Base-by-base conservation (phyloP, 1,140 invertebrate genomes). In the Drosophila cardini region DNA sequence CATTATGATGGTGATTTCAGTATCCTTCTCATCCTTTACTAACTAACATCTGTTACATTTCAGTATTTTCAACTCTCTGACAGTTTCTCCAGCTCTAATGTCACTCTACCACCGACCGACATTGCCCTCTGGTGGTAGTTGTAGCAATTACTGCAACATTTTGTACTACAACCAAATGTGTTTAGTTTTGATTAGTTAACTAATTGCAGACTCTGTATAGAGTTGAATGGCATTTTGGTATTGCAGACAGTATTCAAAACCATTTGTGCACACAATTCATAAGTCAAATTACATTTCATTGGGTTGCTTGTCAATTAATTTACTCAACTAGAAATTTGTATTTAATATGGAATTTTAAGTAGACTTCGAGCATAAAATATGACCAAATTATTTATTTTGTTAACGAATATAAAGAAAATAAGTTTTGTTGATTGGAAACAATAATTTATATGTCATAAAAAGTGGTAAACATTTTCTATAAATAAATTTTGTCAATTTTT, bases 171-270 rank as follows among this genome's bases (percentile, higher is more conserved):
- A 60, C 60, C 48, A 67, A 78, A 72, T 69, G 56, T 68, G 74
- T 58, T 58, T 80, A 77, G 76, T 69, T 64, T 72, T 85, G 78
- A 85, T 85, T 86, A 85, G 74, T 55, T 79, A 46, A 79, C 64
- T 85, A 86, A 86, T 85, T 84, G 81, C 80, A 70, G 61, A 63
- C 58, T 69, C 56, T 11, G n/a, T 3, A 40, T 34, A 21, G 32
- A 38, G 26, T 21, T 21, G 65, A 36, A n/a, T 53, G 48, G 38
- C 38, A 26, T 43, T 30, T 65, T 43, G 18, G 40, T 32, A 9
- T 46, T 4, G 30, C n/a, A 11, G 11, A 11, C 6, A 46, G n/a
- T 15, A 15, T 26, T 42, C n/a, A 38, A 16, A 46, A 18, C 48
- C 9, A 6, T 32, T 21, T 52, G 26, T 52, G 26, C 30, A 16